Evolutionary conservation across 2,797 vertebrate genomes (phyloP).

Genomic region (Loris lydekkerianus): DNA sequence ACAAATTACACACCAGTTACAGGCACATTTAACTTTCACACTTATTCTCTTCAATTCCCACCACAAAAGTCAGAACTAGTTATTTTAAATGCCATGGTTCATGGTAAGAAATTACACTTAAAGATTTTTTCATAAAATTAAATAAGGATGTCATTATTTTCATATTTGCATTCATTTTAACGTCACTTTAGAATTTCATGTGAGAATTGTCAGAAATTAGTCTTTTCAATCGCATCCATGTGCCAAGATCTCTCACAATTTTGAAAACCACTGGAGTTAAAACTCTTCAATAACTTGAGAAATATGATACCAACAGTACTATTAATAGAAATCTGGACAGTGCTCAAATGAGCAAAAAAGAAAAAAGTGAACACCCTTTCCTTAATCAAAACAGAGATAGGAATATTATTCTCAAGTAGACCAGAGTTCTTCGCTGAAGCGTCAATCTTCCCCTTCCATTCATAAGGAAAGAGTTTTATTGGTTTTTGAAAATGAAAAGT

Average conservation of each 20-base stretch:
- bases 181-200: slow-evolving; percentile 14
- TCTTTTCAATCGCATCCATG: neutral
- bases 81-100: slow-evolving; percentile 31
- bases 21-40: slow-evolving; percentile 50
- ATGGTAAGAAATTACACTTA: neutral
- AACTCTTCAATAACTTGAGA: slow-evolving; percentile 20
- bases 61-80: slow-evolving; percentile 36
- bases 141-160: slow-evolving; percentile 31
- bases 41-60: slow-evolving; percentile 30
- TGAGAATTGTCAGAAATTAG: neutral
- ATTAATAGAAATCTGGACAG: neutral
- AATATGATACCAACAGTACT: neutral
- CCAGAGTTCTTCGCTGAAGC: neutral
- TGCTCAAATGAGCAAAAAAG: neutral
- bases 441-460: neutral
- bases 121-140: neutral
- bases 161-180: neutral
- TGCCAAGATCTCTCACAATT: neutral
- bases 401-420: neutral
- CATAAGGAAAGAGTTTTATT: neutral
- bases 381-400: neutral
- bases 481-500: slow-evolving; percentile 31
- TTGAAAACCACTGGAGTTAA: slow-evolving; percentile 1
- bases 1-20: slow-evolving; percentile 17
- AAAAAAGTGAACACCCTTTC: neutral